Evolutionary conservation across 2,888 invertebrate genomes (phyloP), one percentile per base, ranked within the genome.

Genomic region (Andrena dorsata): DNA sequence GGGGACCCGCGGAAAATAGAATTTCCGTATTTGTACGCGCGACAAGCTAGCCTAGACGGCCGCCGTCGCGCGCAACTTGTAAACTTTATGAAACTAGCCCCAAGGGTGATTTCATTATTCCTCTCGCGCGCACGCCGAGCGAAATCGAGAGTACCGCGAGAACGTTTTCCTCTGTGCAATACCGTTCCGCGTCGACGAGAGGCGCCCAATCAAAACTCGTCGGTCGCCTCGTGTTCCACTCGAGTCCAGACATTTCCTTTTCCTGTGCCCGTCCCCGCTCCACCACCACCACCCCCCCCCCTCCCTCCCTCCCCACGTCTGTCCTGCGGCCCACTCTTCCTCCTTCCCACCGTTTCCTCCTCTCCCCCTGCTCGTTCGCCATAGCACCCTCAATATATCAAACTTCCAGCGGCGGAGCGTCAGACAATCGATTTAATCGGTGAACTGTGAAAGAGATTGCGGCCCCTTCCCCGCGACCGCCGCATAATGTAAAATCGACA

Each of bases 341-440:
- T 66, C 53, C 47, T 23, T 7, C 41, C 32, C n/a, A 26, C 23
- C 41, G 23, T 47, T 28, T 28, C 28, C 16, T 10, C 30, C 13
- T 51, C 51, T 16, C 26, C 20, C 41, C 16, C 26, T n/a, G 41
- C 26, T n/a, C 56, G 32, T 58, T 64, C 51, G 56, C 56, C 64
- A 16, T 72, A 30, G 41, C 61, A 35, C 69, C 56, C 76, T 83
- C 82, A 73, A 89, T 89, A 90, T 84, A 85, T 89, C 89, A 89
- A 88, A 89, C 83, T 82, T 83, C 87, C 83, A 73, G 56, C 83
- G 76, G 84, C 75, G 83, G 84, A 84, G 85, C 88, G 84, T 90
- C 85, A 84, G 89, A 88, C 90, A 90, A 90, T 90, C 90, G 90
- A 88, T 90, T 90, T 88, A 90, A 90, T 90, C 90, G 88, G 75